These are phyloP conservation scores for Antigone vipio DNA, from an alignment of 2,113 vertebrate genomes.

Conservation along the genomic window DNA sequence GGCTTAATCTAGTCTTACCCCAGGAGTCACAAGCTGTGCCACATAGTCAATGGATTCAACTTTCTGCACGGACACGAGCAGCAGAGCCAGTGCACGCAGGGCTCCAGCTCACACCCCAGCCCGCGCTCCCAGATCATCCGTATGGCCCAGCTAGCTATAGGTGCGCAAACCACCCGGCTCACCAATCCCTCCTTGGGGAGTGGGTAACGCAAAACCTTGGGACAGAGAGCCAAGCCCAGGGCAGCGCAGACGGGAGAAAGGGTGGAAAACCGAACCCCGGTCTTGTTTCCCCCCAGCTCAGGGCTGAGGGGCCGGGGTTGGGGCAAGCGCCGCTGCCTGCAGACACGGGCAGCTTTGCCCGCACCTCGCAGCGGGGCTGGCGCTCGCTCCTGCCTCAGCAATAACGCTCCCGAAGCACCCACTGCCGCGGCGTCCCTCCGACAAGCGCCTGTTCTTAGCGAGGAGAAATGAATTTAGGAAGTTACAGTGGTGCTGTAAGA, in stretches of 20 bases:
- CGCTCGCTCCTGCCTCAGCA: not conserved
- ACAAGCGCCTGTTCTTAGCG: not conserved
- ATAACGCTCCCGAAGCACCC: not conserved
- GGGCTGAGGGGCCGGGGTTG: not conserved
- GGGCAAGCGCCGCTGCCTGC: not conserved
- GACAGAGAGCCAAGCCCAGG: not conserved
- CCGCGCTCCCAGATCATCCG: fast-evolving
- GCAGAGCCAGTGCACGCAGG: not conserved
- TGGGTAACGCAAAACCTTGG: not conserved
- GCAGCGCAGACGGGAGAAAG: not conserved
- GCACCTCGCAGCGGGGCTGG: not conserved
- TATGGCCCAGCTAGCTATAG: not conserved
- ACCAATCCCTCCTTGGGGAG: not conserved
- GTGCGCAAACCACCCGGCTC: not conserved
- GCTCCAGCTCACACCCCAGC: not conserved
- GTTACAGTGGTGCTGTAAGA: not conserved
- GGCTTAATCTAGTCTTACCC: not conserved
- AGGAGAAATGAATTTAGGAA: not conserved
- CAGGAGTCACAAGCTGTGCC: not conserved
- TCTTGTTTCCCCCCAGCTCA: not conserved
- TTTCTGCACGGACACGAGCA: not conserved
- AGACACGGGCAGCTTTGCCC: not conserved
- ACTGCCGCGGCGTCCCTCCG: not conserved
- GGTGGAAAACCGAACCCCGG: not conserved
- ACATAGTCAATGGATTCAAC: not conserved